These are phyloP conservation scores for Asbolus verrucosus DNA, from an alignment of 1,140 invertebrate species.

Conservation along the genomic window DNA sequence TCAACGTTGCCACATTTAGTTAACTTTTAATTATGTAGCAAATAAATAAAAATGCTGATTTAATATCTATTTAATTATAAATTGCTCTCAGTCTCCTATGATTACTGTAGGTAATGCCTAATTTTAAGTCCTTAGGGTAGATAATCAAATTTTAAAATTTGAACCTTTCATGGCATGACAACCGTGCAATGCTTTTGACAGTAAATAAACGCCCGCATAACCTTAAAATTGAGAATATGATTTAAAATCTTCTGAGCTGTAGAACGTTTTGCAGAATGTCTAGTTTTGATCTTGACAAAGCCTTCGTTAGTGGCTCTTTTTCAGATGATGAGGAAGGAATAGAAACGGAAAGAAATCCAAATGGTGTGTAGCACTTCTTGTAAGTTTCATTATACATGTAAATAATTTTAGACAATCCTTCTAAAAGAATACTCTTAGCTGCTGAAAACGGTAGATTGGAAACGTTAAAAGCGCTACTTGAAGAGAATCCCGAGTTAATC, in stretches of 20 bases:
- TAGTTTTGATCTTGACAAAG: slow-evolving; percentile 57
- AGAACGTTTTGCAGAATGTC: too few relatives aligned
- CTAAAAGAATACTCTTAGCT: slow-evolving; percentile 81
- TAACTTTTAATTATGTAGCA: too few relatives aligned
- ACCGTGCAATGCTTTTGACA: neutral
- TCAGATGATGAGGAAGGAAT: slow-evolving; percentile 74
- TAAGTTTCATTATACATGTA: neutral
- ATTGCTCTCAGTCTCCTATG: too few relatives aligned
- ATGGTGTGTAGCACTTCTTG: slow-evolving; percentile 65
- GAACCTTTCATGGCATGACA: too few relatives aligned
- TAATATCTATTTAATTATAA: too few relatives aligned
- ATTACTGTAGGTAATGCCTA: too few relatives aligned
- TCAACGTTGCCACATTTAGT: too few relatives aligned
- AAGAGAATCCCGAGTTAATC: slow-evolving; percentile 73
- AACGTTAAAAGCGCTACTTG: slow-evolving; percentile 73
- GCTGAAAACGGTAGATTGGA: slow-evolving; percentile 84
- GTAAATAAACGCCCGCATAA: neutral
- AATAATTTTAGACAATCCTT: slow-evolving; percentile 71
- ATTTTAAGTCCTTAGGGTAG: too few relatives aligned
- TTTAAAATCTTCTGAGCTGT: too few relatives aligned
- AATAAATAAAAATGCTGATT: too few relatives aligned
- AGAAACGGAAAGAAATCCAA: slow-evolving; percentile 71
- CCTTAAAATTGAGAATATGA: too few relatives aligned
- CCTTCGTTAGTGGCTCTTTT: slow-evolving; percentile 73
- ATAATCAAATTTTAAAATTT: too few relatives aligned